A percentile compares a stretch with the other conserved stretches of the same genome.
Evolutionary conservation across 2,113 vertebrate genomes (phyloP).

Genomic region (Etheostoma cragini): DNA sequence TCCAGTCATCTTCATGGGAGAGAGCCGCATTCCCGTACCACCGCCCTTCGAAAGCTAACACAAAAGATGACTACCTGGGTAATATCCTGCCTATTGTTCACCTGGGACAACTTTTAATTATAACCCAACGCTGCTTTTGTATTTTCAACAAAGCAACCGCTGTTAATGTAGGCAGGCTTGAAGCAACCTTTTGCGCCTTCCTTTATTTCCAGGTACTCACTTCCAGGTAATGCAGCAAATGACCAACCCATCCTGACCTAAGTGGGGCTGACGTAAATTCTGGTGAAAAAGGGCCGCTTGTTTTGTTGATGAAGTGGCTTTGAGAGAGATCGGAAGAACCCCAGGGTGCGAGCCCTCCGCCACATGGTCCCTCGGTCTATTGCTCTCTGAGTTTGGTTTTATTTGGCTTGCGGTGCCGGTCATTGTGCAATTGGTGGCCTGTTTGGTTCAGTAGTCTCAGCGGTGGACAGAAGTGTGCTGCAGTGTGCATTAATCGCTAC

Average conservation of each 20-base stretch:
- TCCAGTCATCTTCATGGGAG: constrained; percentile 9
- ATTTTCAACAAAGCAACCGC: constrained; percentile 56
- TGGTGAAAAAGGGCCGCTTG: constrained; percentile 59
- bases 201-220: constrained; percentile 5
- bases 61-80: constrained; percentile 58
- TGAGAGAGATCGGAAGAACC: constrained; percentile 43
- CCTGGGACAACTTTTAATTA: constrained; percentile 70
- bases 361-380: constrained; percentile 55
- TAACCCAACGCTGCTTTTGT: constrained; percentile 66
- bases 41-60: constrained; percentile 3
- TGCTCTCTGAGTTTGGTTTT: constrained; percentile 41
- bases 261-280: constrained; percentile 31
- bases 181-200: constrained; percentile 24
- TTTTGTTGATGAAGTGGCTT: constrained; percentile 51
- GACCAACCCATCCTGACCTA: constrained; percentile 24
- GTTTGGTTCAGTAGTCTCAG: constrained; percentile 33
- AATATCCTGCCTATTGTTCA: constrained; percentile 78
- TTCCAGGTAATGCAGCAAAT: constrained; percentile 38
- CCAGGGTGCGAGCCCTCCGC: constrained; percentile 30
- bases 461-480: not conserved
- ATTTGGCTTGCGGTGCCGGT: constrained; percentile 29
- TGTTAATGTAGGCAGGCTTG: constrained; percentile 39
- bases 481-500: not conserved
- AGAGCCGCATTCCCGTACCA: not conserved
- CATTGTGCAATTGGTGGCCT: constrained; percentile 32